phyloP scores from a whole-genome alignment of 2,797 vertebrate species.

The Ataeniobius toweri region DNA sequence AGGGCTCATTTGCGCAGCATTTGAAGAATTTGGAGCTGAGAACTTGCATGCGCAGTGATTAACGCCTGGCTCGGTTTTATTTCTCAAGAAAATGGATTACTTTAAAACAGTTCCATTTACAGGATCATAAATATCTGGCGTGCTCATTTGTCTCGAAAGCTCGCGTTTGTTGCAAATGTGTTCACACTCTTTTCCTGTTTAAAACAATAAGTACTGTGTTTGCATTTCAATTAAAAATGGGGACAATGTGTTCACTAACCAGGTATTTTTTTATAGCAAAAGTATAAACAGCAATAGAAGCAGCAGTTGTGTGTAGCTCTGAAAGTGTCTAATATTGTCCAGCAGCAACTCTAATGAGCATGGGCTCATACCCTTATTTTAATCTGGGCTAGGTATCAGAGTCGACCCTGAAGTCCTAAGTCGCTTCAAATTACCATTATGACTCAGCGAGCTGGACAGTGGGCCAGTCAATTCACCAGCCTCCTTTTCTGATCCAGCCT shows the following conservation, averaged over 20 bases:
- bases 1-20: constrained; percentile 68
- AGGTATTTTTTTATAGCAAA: constrained; percentile 1
- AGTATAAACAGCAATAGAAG: constrained; percentile 59
- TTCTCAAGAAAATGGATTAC: constrained; percentile 63
- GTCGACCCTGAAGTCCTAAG: constrained; percentile 66
- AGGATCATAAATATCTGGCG: constrained; percentile 67
- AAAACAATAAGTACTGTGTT: constrained; percentile 57
- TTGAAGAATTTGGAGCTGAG: constrained; percentile 58
- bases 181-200: constrained; percentile 16
- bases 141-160: constrained; percentile 37
- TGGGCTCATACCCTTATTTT: constrained; percentile 50
- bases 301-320: constrained; percentile 30
- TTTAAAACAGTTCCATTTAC: constrained; percentile 75
- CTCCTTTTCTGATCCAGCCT: constrained; percentile 34
- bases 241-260: constrained; percentile 33
- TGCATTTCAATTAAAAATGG: constrained; percentile 32
- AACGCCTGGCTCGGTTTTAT: constrained; percentile 58
- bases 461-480: constrained; percentile 47
- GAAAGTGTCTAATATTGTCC: constrained; percentile 40
- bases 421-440: constrained; percentile 77
- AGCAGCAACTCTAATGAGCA: constrained; percentile 55
- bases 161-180: constrained; percentile 37
- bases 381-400: constrained; percentile 70
- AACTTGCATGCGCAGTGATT: constrained; percentile 60
- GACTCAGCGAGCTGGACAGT: constrained; percentile 71